Conservation (phyloP, 1,140 invertebrate genomes). For the Leguminivora glycinivorella region DNA sequence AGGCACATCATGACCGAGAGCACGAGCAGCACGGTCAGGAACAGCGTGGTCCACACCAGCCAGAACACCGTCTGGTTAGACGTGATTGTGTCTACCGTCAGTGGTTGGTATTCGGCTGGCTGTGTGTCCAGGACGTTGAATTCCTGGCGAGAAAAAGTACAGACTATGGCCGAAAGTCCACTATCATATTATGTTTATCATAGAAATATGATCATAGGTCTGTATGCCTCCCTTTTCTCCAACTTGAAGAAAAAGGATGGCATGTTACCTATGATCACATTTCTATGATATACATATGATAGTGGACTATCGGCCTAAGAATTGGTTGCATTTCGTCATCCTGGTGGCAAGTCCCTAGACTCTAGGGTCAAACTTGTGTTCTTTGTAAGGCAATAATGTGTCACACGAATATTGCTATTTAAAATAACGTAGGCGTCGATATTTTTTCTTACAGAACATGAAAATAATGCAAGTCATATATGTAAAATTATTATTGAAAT, state of each 20-base stretch:
- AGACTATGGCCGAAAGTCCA: too few species aligned
- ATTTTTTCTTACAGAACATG: background rate
- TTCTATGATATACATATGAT: too few species aligned
- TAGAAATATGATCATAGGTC: too few species aligned
- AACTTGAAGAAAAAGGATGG: too few species aligned
- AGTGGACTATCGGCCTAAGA: too few species aligned
- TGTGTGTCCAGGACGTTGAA: slow-evolving; percentile 94
- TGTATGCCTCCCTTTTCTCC: too few species aligned
- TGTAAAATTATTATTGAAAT: background rate
- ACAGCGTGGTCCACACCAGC: slow-evolving; percentile 89
- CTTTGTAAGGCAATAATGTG: too few species aligned
- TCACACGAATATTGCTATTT: background rate
- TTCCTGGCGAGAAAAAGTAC: slow-evolving; percentile 78
- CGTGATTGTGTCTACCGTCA: slow-evolving; percentile 75
- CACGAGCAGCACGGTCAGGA: slow-evolving; percentile 87
- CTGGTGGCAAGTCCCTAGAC: too few species aligned
- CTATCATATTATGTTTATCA: too few species aligned
- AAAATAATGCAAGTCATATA: slow-evolving; percentile 1
- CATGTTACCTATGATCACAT: too few species aligned
- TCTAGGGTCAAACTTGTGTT: too few species aligned
- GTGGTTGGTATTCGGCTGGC: slow-evolving; percentile 84
- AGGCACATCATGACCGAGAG: slow-evolving; percentile 89
- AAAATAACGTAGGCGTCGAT: background rate
- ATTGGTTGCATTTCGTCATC: too few species aligned
- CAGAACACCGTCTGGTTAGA: slow-evolving; percentile 85